Conservation (phyloP, 37 sponge, comb jelly and placozoan genomes). For the Bolinopsis microptera region DNA sequence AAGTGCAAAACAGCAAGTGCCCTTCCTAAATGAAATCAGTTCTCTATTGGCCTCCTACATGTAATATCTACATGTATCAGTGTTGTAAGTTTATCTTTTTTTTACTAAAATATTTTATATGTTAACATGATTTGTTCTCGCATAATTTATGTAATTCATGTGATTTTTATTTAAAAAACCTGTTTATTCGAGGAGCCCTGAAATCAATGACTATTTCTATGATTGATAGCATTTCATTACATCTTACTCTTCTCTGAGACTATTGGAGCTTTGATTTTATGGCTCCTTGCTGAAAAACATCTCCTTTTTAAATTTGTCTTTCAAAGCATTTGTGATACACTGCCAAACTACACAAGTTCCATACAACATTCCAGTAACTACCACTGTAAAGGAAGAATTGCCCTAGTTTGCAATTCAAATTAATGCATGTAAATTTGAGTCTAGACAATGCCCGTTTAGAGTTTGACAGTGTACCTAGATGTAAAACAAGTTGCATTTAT, state of each 20-base stretch:
- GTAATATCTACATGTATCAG: constrained; percentile 44
- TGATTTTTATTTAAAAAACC: not conserved
- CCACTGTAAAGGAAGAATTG: no score
- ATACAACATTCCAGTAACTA: not conserved
- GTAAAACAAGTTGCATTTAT: not conserved
- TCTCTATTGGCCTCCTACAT: constrained; percentile 60
- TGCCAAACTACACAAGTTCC: not conserved
- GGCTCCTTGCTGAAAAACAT: not conserved
- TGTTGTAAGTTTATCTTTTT: constrained; percentile 51
- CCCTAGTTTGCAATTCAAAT: not conserved
- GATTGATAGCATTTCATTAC: not conserved
- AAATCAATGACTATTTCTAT: not conserved
- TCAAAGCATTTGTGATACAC: not conserved
- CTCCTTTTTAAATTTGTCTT: not conserved
- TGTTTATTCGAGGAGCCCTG: not conserved
- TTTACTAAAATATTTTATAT: constrained; percentile 36
- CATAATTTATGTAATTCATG: not conserved
- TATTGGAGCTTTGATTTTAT: not conserved
- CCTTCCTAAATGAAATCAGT: constrained; percentile 59
- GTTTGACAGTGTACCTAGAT: not conserved
- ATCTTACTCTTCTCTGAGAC: not conserved
- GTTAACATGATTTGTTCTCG: not conserved
- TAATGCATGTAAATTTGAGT: not conserved
- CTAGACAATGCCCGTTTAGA: not conserved
- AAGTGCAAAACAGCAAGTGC: constrained; percentile 51